Percentiles rank a stretch among this genome's conserved stretches.
Conservation (phyloP, 2,113 vertebrate genomes). For the Athene noctua region DNA sequence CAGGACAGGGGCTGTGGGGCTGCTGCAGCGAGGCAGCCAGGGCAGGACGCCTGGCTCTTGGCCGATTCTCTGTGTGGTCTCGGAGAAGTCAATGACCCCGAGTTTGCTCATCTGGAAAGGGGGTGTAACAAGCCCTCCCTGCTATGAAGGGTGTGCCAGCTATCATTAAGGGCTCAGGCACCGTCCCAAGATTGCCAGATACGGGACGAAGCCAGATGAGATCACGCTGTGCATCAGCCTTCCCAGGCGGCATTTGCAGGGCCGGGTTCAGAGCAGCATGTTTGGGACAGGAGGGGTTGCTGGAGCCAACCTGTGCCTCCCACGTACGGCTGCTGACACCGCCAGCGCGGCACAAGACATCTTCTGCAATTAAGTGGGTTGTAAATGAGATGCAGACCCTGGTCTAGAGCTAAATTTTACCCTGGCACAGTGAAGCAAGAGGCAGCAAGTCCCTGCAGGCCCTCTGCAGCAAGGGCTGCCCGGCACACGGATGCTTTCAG, state of each 20-base stretch:
- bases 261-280: background rate
- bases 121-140: background rate
- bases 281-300: background rate
- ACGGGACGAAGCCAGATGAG: background rate
- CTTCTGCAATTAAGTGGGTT: background rate
- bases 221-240: background rate
- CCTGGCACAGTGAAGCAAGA: background rate
- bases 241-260: background rate
- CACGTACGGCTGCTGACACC: background rate
- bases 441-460: background rate
- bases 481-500: rapidly evolving
- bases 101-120: background rate
- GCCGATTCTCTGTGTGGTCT: background rate
- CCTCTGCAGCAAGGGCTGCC: background rate
- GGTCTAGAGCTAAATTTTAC: background rate
- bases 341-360: rapidly evolving
- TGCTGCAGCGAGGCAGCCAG: background rate
- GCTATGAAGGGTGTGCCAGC: background rate
- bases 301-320: background rate
- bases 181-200: background rate
- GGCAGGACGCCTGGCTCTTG: rapidly evolving
- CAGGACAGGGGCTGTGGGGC: background rate
- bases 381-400: background rate
- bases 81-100: background rate
- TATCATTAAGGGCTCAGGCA: background rate